Evolutionary conservation across 2,797 vertebrate genomes (phyloP).

Genomic region (Chaunax sp.): DNA sequence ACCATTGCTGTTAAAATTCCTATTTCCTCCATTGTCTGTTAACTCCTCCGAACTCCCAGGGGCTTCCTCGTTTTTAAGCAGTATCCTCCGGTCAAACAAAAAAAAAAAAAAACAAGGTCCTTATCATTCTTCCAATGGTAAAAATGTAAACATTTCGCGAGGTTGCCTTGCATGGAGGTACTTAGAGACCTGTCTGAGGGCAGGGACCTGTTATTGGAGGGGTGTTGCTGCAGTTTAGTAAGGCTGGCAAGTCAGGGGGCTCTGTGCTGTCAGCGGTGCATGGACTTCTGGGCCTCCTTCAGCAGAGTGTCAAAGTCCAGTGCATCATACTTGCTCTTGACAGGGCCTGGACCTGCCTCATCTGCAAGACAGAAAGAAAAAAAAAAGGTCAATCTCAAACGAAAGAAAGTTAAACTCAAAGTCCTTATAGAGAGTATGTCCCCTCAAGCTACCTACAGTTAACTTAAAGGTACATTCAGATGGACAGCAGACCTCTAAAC

Average conservation of each 20-base stretch:
- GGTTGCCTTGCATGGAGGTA: conserved; percentile 97
- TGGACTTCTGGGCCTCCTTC: conserved; percentile 98
- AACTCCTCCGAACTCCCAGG: conserved; percentile 43
- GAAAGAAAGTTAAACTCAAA: not conserved
- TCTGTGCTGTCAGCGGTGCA: conserved; percentile 94
- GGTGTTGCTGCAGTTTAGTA: conserved; percentile 67
- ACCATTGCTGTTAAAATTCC: conserved; percentile 87
- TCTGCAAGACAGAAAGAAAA: conserved; percentile 65
- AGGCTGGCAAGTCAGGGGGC: conserved; percentile 67
- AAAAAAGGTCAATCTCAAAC: not conserved
- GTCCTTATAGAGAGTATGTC: too few species aligned
- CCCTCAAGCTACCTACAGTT: not conserved
- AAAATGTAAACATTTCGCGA: conserved; percentile 99
- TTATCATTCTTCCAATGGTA: conserved; percentile 87
- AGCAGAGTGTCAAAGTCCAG: conserved; percentile 99
- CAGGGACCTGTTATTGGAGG: conserved; percentile 59
- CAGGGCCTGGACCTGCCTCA: conserved; percentile 86
- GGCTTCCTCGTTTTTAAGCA: conserved; percentile 69
- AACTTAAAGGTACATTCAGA: not conserved
- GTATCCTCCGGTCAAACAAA: conserved; percentile 77
- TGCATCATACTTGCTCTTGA: conserved; percentile 98
- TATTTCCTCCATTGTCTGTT: conserved; percentile 64
- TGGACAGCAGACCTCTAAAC: too few species aligned
- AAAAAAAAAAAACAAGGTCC: conserved; percentile 64
- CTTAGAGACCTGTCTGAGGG: conserved; percentile 79